phyloP scores from a whole-genome alignment of 1,140 invertebrate genomes.

The Lepidurus apus region DNA sequence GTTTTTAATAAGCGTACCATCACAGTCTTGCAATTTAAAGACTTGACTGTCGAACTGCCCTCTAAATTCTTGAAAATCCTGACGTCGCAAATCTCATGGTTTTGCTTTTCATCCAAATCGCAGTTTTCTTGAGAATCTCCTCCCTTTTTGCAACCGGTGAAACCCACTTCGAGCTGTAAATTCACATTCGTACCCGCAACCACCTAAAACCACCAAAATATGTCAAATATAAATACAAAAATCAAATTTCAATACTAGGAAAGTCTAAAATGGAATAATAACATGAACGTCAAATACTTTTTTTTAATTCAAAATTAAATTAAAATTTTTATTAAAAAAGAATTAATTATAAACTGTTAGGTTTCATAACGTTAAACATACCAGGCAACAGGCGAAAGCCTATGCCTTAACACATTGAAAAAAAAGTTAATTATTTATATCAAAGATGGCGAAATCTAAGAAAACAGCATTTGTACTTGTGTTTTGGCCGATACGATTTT shows the following conservation, averaged over 20 bases:
- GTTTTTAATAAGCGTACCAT: neutral
- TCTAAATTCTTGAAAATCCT: constrained; percentile 24
- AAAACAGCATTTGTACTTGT: neutral
- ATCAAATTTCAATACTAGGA: no score
- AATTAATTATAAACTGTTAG: no score
- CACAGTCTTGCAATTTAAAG: neutral
- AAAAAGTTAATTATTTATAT: neutral
- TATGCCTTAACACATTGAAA: no score
- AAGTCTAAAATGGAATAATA: no score
- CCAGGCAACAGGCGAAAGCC: no score
- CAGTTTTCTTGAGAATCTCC: neutral
- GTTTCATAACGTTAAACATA: no score
- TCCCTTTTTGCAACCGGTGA: constrained; percentile 33
- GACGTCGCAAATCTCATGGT: constrained; percentile 50
- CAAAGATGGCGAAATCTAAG: neutral
- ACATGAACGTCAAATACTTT: no score
- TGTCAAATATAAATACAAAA: neutral
- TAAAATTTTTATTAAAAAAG: no score
- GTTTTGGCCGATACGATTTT: neutral
- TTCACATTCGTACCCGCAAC: constrained; percentile 28
- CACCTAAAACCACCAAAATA: neutral
- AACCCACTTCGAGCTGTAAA: constrained; percentile 39
- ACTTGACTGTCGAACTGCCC: neutral
- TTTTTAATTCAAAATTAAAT: no score
- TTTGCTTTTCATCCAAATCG: constrained; percentile 1